Evolutionary conservation across 2,113 vertebrate genomes (phyloP).

Genomic region (Rhizomys pruinosus): DNA sequence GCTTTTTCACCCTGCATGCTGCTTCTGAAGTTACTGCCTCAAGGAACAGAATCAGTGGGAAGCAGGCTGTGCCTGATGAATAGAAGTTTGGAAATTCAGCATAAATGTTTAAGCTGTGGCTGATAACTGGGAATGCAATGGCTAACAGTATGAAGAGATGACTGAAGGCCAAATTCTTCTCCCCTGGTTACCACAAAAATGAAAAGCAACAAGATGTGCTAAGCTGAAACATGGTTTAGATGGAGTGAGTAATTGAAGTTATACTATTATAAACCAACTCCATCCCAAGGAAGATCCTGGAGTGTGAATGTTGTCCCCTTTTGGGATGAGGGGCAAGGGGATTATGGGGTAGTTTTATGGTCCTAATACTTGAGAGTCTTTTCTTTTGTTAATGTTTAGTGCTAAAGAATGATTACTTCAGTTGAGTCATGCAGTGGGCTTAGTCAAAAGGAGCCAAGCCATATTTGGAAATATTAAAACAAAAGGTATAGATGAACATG

Average conservation of each 20-base stretch:
- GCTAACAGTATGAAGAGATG: background rate
- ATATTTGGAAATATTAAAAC: slow-evolving; percentile 17
- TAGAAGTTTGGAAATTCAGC: slow-evolving; percentile 20
- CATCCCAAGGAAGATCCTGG: background rate
- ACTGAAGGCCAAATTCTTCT: background rate
- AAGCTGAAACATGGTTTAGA: background rate
- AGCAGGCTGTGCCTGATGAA: background rate
- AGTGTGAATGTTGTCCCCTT: background rate
- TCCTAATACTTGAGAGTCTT: background rate
- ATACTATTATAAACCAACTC: background rate
- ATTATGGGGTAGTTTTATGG: background rate
- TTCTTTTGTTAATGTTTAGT: background rate
- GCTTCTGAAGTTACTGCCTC: slow-evolving; percentile 7
- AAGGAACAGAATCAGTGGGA: background rate
- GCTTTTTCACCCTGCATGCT: background rate
- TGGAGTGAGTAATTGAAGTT: background rate
- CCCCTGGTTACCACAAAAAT: background rate
- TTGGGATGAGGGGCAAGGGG: background rate
- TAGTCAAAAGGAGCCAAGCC: background rate
- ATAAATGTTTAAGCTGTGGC: background rate
- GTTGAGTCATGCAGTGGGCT: background rate
- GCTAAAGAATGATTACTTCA: background rate
- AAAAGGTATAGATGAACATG: background rate
- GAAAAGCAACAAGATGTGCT: background rate
- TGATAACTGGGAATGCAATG: background rate